Evolutionary conservation across 2,888 invertebrate species (phyloP).

Genomic region (Scelioninae gen. 1): DNA sequence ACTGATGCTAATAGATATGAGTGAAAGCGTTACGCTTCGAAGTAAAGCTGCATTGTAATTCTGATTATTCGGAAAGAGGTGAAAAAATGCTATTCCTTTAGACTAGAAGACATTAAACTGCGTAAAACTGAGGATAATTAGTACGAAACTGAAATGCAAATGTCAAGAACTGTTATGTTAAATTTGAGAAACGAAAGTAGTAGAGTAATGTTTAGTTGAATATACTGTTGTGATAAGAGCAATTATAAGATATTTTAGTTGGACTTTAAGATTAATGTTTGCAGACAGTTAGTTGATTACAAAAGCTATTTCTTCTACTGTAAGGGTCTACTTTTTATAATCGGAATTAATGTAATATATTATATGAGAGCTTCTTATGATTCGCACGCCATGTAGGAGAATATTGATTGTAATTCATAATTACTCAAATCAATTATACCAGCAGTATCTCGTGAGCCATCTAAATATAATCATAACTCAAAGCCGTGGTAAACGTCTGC

Average conservation of each 20-base stretch:
- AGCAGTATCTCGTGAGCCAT: conserved; percentile 37
- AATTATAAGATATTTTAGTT: neutral
- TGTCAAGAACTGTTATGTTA: no score
- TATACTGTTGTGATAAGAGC: neutral
- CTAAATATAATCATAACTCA: conserved; percentile 62
- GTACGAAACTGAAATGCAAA: no score
- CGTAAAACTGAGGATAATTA: no score
- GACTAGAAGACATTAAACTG: no score
- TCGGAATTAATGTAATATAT: conserved; percentile 42
- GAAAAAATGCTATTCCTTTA: neutral
- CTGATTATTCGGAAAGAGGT: neutral
- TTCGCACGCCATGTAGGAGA: conserved; percentile 5
- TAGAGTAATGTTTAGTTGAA: no score
- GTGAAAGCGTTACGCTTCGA: conserved; percentile 49
- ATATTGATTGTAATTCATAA: conserved; percentile 63
- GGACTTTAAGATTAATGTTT: conserved; percentile 16
- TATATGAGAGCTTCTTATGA: conserved; percentile 16
- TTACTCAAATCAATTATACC: conserved; percentile 57
- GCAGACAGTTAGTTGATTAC: neutral
- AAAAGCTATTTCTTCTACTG: neutral
- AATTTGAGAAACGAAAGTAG: no score
- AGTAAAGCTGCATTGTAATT: neutral
- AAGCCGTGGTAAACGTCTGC: conserved; percentile 23
- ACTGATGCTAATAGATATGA: conserved; percentile 52
- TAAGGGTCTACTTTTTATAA: conserved; percentile 5